phyloP scores from a whole-genome alignment of 2,888 invertebrate genomes.

The Cryptops parisi region DNA sequence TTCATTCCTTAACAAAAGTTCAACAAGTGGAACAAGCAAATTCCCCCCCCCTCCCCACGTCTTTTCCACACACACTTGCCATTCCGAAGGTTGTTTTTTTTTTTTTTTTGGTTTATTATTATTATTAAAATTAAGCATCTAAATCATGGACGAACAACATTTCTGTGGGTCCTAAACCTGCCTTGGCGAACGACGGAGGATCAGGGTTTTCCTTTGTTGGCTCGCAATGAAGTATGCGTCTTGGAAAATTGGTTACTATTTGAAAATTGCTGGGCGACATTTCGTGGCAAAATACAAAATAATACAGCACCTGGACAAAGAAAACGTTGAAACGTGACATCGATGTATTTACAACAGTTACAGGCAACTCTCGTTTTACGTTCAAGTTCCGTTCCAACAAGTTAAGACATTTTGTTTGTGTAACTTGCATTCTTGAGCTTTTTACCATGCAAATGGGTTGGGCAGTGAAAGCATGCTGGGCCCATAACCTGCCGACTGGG shows the following conservation, averaged over 20 bases:
- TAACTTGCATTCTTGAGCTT: too few species aligned
- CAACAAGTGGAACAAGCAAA: too few species aligned
- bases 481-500: too few species aligned
- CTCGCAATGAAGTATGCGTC: conserved; percentile 56
- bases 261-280: conserved; percentile 85
- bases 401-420: neutral
- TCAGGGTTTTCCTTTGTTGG: conserved; percentile 29
- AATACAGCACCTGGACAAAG: conserved; percentile 64
- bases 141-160: conserved; percentile 88
- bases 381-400: neutral
- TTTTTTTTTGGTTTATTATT: too few species aligned
- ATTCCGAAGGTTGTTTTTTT: too few species aligned
- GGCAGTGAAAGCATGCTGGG: too few species aligned
- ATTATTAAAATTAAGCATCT: conserved; percentile 59
- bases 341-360: neutral
- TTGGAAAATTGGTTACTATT: conserved; percentile 90
- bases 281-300: conserved; percentile 90
- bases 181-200: conserved; percentile 48
- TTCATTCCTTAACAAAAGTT: too few species aligned
- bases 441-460: too few species aligned
- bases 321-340: too few species aligned
- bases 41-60: too few species aligned
- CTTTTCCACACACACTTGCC: too few species aligned
- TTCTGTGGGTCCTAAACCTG: conserved; percentile 74
- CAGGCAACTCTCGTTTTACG: neutral